Base-by-base conservation (phyloP, 2,888 invertebrate genomes). In the Galerucella pusilla region DNA sequence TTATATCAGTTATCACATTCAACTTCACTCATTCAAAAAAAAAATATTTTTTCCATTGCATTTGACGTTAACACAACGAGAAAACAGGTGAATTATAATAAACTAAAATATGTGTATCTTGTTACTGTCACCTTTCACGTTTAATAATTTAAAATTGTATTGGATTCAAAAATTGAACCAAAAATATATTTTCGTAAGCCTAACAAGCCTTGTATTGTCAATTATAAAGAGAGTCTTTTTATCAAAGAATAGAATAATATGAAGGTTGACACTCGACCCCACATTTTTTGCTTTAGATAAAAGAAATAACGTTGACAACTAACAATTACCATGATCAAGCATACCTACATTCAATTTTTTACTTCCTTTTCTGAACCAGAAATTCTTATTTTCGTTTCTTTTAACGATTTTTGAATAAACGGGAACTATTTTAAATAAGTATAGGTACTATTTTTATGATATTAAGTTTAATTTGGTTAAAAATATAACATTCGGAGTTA, bases 201-300 rank as follows among this genome's bases (percentile, higher is more conserved):
- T 80, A 81, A 81, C 81, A 80, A 80, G 80, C 81, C 79, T 59
- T 78, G 78, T 78, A 42, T 42, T 80, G 76, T 74, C 79, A 81
- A 81, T 81, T 80, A 81, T 77, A 75, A 78, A 78, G 79, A 81
- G 79, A 79, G 78, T 81, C 80, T 71, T 78, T 78, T 67, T 80
- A 80, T 81, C 81, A 81, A 81, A 81, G 81, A 75, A 70, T 59
- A 77, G 59, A 74, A 69, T 60, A 49, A 67, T 72, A 67, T 72
- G 12, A 60, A 61, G 16, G 49, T 60, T 67, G 72, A 72, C 72
- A 72, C 35, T 46, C 66, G 72, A 72, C 72, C 66, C 66, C 7
- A 42, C 35, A 42, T 71, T 59, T 65, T 60, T 25, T 49, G 25
- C 59, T 28, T 11, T 6, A 25, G 11, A 42, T 7, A 65, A 71